Base-by-base conservation (phyloP, 1,140 invertebrate genomes). In the Arion vulgaris region DNA sequence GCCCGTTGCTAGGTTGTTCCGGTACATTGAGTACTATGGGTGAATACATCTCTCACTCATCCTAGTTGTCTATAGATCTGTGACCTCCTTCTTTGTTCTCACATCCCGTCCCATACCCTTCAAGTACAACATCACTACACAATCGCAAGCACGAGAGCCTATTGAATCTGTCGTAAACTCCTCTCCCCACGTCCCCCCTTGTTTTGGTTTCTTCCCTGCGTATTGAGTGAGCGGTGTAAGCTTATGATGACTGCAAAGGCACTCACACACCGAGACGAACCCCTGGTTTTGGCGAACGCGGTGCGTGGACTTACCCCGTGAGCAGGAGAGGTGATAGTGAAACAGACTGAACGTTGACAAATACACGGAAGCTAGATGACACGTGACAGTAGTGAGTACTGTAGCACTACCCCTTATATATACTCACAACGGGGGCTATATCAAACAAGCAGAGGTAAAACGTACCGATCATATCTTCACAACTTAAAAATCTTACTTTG, bases 151-250 rank as follows among this genome's bases (percentile, higher is more conserved):
- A 57, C 17, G 53, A 19, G 53, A 57, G 53, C 19, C 53, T 45
- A 32, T 41, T 51, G 53, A 23, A 49, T 41, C 49, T 34, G 51
- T n/a, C 28, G 34, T 23, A 32, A 0, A 28, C 39, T 26, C n/a
- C 26, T 62, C 49, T 66, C 38, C 26, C 77, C 69, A 0, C 74
- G 23, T 15, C 74, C 69, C 75, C 53, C 73, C n/a, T 51, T 51
- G 23, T 66, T n/a, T 38, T 51, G 32, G 28, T 36, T 68, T 36
- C n/a, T 36, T 62, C 39, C 32, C 74, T 13, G 28, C 17, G 32
- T 51, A 5, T 66, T 23, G 62, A 66, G 62, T 66, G 62, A 66
- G 62, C 62, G 4, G 62, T 32, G 51, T 66, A 66, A 51, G n/a
- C n/a, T n/a, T n/a, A n/a, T n/a, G 41, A 75, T 2, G 41, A 28